phyloP scores from a whole-genome alignment of 1,140 invertebrate genomes.

The Zelostemma sp. region DNA sequence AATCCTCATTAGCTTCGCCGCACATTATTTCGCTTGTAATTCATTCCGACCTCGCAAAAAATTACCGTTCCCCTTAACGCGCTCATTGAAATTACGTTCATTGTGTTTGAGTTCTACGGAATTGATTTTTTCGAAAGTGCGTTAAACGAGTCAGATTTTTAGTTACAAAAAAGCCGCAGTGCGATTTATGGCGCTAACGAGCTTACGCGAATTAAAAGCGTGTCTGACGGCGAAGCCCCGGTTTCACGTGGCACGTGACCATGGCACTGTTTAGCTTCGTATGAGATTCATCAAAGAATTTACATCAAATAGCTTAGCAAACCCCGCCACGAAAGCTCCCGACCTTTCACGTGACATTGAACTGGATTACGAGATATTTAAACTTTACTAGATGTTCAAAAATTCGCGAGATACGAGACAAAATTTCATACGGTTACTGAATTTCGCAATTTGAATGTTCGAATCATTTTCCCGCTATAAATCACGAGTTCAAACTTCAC shows the following conservation, averaged over 20 bases:
- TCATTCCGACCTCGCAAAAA: background rate
- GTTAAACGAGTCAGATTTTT: no score
- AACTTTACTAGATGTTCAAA: no score
- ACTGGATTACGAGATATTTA: constrained; percentile 10
- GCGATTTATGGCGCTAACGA: constrained; percentile 38
- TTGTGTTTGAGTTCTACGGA: no score
- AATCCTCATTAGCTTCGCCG: constrained; percentile 29
- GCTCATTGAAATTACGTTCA: no score
- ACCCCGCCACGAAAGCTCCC: constrained; percentile 22
- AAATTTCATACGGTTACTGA: background rate
- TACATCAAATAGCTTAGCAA: constrained; percentile 36
- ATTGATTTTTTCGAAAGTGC: no score
- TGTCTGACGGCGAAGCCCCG: constrained; percentile 54
- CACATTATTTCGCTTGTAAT: constrained; percentile 26
- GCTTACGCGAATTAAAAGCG: constrained; percentile 52
- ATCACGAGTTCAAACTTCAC: constrained; percentile 57
- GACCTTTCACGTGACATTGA: constrained; percentile 17
- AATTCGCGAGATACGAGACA: no score
- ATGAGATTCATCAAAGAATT: constrained; percentile 36
- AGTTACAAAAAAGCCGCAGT: constrained; percentile 17
- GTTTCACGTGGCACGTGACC: constrained; percentile 49
- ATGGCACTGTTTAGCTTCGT: constrained; percentile 52
- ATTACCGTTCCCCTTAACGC: background rate
- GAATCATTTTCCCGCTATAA: no score
- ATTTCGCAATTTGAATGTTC: no score